Evolutionary conservation across 37 sponge, comb jelly and placozoan species (phyloP).

Genomic region (Haliclona indistincta): DNA sequence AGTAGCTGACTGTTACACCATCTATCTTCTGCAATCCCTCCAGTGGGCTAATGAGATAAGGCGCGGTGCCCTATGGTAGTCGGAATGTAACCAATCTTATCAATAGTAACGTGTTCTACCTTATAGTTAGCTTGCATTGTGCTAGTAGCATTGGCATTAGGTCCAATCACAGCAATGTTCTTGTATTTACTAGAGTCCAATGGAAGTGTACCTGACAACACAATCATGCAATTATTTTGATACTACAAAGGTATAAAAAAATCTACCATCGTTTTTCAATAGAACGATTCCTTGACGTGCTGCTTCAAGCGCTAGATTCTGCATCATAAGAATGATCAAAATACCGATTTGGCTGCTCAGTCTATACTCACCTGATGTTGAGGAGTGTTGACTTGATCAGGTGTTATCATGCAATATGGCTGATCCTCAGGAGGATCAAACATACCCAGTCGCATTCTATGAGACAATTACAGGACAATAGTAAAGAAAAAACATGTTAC

Average conservation of each 20-base stretch:
- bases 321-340: not conserved
- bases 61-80: conserved; percentile 62
- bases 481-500: conserved; percentile 6
- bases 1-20: conserved; percentile 30
- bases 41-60: conserved; percentile 75
- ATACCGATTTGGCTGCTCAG: not conserved
- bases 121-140: conserved; percentile 85
- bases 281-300: conserved; percentile 75
- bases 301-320: conserved; percentile 67
- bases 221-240: not conserved
- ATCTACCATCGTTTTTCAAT: conserved; percentile 56
- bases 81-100: not conserved
- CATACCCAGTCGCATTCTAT: conserved; percentile 70
- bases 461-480: not conserved
- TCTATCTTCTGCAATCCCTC: conserved; percentile 46
- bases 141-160: conserved; percentile 60
- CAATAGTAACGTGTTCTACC: conserved; percentile 10
- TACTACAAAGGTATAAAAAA: not conserved
- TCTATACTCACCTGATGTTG: conserved; percentile 50
- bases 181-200: conserved; percentile 8
- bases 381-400: conserved; percentile 57
- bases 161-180: conserved; percentile 75
- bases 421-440: conserved; percentile 67
- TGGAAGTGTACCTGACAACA: conserved; percentile 53
- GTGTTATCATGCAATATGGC: conserved; percentile 48